These are phyloP conservation scores for Parapristionchus giblindavisi DNA, from an alignment of 2,888 invertebrate genomes.

Conservation along the genomic window DNA sequence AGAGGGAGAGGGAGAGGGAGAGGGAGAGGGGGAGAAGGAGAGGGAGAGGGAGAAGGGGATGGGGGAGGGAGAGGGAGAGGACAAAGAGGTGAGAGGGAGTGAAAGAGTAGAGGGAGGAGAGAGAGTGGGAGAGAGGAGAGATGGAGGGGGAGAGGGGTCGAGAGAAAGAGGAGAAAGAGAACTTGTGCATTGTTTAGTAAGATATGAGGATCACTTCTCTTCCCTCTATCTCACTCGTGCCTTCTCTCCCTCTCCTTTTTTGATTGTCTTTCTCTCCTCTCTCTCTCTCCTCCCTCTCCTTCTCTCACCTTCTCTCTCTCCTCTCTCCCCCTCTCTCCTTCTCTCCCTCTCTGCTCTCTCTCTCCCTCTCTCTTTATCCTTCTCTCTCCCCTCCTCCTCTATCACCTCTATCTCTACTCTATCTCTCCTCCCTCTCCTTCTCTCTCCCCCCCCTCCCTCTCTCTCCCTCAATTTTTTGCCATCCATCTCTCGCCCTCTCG, in stretches of 20 bases:
- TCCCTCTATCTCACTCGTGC: neutral
- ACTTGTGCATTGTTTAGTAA: too few relatives aligned
- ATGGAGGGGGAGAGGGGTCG: too few relatives aligned
- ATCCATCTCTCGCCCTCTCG: neutral
- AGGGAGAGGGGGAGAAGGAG: too few relatives aligned
- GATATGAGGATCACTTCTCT: neutral
- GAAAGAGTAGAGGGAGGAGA: too few relatives aligned
- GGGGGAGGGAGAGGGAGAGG: too few relatives aligned
- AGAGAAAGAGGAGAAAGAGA: too few relatives aligned
- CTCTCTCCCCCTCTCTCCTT: neutral
- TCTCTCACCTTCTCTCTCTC: neutral
- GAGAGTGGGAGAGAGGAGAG: too few relatives aligned
- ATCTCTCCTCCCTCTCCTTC: neutral
- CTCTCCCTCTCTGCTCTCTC: neutral
- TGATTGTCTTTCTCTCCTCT: neutral
- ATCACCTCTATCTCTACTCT: neutral
- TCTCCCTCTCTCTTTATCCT: neutral
- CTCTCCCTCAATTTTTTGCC: neutral
- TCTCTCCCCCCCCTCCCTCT: constrained; percentile 3
- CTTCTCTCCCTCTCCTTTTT: neutral
- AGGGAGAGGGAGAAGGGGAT: too few relatives aligned
- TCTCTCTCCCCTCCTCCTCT: neutral
- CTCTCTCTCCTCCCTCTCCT: constrained; percentile 3
- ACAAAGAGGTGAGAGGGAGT: too few relatives aligned
- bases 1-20: too few relatives aligned